phyloP scores from a whole-genome alignment of 2,888 invertebrate species.

The Melitaea athalia region DNA sequence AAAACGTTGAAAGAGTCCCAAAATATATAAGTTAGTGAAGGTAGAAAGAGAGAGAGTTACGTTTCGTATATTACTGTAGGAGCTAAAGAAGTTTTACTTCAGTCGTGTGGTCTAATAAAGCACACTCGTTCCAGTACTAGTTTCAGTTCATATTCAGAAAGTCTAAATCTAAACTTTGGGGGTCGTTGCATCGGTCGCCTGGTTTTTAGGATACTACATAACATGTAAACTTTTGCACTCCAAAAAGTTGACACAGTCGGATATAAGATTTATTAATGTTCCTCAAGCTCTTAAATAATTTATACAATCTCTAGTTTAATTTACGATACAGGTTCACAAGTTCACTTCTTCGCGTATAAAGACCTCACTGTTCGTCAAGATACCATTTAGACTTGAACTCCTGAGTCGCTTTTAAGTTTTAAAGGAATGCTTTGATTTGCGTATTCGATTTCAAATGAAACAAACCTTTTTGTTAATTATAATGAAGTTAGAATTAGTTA shows the following conservation, averaged over 20 bases:
- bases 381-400: constrained; percentile 15
- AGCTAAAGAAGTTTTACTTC: no score
- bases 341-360: constrained; percentile 12
- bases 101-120: no score
- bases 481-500: not conserved
- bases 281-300: not conserved
- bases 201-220: no score
- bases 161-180: no score
- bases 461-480: not conserved
- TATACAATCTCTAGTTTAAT: constrained; percentile 1
- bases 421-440: constrained; percentile 22
- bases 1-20: not conserved
- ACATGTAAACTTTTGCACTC: no score
- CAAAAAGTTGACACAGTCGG: no score
- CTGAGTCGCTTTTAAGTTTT: constrained; percentile 11
- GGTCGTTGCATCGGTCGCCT: no score
- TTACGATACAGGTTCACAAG: constrained; percentile 2
- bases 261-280: not conserved
- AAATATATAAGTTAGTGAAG: not conserved
- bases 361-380: constrained; percentile 6
- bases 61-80: no score
- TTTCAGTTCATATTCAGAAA: no score
- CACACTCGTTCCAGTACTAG: no score
- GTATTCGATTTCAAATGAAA: constrained; percentile 1
- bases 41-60: no score